phyloP scores from a whole-genome alignment of 1,140 invertebrate species.

The Caenorhabditis elegans region DNA sequence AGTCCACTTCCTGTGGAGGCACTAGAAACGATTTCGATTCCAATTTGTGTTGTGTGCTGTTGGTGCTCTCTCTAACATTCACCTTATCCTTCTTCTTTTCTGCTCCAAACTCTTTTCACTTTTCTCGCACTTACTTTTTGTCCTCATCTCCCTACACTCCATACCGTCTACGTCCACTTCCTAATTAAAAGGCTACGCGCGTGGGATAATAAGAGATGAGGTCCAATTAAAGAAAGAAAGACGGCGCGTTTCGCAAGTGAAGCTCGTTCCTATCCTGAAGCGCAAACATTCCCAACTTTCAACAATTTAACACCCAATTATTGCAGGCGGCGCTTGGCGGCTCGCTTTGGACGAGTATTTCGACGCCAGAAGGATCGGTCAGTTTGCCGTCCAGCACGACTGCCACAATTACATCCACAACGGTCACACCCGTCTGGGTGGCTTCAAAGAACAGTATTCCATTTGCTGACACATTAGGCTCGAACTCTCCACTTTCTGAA shows the following conservation, averaged over 20 bases:
- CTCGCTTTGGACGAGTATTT: constrained; percentile 24
- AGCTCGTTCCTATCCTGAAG: too few relatives aligned
- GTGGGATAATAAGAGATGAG: constrained; percentile 4
- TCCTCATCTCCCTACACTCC: neutral
- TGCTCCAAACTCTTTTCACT: neutral
- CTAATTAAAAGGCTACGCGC: constrained; percentile 15
- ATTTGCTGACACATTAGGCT: neutral
- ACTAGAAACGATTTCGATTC: constrained; percentile 19
- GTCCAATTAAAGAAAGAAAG: neutral
- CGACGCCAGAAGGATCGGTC: constrained; percentile 12
- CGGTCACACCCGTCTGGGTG: neutral
- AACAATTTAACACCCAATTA: neutral
- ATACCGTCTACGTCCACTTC: neutral
- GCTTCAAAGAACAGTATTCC: neutral
- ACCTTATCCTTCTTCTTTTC: too few relatives aligned
- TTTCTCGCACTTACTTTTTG: neutral
- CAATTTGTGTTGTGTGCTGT: neutral
- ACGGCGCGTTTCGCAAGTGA: neutral
- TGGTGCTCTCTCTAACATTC: neutral
- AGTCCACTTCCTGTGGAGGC: constrained; percentile 10
- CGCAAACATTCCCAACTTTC: neutral
- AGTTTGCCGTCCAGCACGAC: neutral
- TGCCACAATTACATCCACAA: neutral
- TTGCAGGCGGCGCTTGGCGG: constrained; percentile 21
- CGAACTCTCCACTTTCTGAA: neutral